Base-by-base conservation (phyloP, 1,140 invertebrate species). In the Stenopsyche tienmushanensis region DNA sequence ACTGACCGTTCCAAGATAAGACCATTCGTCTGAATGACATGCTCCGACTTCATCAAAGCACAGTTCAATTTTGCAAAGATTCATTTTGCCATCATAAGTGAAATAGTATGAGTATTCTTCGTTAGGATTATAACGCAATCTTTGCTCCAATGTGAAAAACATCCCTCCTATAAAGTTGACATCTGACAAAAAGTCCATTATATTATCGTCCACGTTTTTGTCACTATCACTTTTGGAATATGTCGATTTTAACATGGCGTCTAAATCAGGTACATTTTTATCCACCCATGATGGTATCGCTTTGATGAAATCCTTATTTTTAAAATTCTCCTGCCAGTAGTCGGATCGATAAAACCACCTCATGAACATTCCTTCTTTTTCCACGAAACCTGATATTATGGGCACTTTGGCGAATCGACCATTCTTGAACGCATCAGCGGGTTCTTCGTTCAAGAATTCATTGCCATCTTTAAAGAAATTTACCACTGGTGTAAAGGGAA, bases 31-130 rank as follows among this genome's bases (percentile, higher is more conserved):
- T 1, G 72, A 77, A 66, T 81, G 79, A 52, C 73, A 75, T 13
- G 78, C 75, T 7, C 78, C 78, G 55, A 70, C 64, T 3, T 73
- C 73, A 15, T 73, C 52, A 34, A 77, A 74, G 21, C 72, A 69
- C 17, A 72, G 49, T 10, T 21, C n/a, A 8, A 71, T 73, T 49
- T 79, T 78, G 7, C 77, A 64, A 64, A 75, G 75, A 71, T 81
- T 80, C 17, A 81, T 71, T 20, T 63, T 70, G 21, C 80, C 78
- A 67, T 77, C 75, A 58, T 79, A 79, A 9, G 73, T 41, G 67
- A 81, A 81, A 47, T 77, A 72, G 69, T 80, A 81, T 13, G 78
- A 74, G 69, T 76, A 81, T 26, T 77, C 73, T 3, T 74, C 72
- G 25, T 59, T 65, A 10, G 71, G 71, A 68, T 73, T 75, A 18